Base-by-base conservation (phyloP, 2,888 invertebrate genomes). In the Thymelicus lineola region DNA sequence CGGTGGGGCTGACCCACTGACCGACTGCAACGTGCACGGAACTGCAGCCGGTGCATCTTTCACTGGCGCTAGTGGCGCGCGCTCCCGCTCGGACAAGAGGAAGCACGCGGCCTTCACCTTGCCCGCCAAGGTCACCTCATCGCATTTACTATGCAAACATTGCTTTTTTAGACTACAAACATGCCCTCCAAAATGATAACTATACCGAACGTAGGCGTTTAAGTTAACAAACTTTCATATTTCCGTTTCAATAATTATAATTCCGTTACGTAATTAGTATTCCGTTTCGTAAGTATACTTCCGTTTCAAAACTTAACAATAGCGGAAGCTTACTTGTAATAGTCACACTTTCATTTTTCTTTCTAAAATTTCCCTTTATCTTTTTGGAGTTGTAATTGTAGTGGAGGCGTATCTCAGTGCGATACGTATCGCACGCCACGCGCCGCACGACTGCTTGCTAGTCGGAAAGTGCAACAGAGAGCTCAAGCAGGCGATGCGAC, bases 41-140 rank as follows among this genome's bases (percentile, higher is more conserved):
- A 90, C 90, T 91, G 91, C 93, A 91, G 87, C 81, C 78, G 77
- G 82, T 85, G 86, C 86, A 86, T 87, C 86, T 87, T 84, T 87
- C 86, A 82, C 83, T 76, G 76, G 73, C 82, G 80, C 80, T 85
- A 82, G 83, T 76, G 76, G 73, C 82, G 81, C 80, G 60, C 81
- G 87, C 87, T 88, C 89, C 90, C 86, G 87, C 86, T 88, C 86
- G 83, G 82, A 80, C 76, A 83, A 86, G 85, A 89, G 90, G 89
- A 90, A 88, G 85, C 81, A 82, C 80, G 82, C 85, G 91, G 89
- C 92, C 92, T 92, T 92, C 89, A 90, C 88, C 88, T 87, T 82
- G 75, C 28, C 17, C 58, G 58, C 45, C 90, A 91, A 93, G 93
- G 93, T 88, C 90, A 83, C 75, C 42, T 67, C 53, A 60, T 59